Conservation (phyloP, 2,888 invertebrate genomes). For the Drosophila paucipuncta region DNA sequence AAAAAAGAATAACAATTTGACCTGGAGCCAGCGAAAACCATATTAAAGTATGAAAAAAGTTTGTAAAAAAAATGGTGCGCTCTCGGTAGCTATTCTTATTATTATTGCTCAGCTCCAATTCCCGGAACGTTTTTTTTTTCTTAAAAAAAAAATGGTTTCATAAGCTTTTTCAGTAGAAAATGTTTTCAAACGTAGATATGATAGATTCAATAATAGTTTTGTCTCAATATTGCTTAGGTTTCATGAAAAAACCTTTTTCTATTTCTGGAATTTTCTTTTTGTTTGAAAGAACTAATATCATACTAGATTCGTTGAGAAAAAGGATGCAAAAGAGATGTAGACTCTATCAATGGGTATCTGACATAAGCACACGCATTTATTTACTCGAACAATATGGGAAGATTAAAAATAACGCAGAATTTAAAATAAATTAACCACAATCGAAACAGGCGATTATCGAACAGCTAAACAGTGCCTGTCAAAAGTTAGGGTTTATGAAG, state of each 20-base stretch:
- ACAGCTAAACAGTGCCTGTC: neutral
- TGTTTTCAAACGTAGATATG: neutral
- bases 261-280: neutral
- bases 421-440: neutral
- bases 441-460: neutral
- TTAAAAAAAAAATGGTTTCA: neutral
- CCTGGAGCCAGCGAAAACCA: neutral
- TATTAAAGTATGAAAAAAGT: neutral
- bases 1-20: neutral
- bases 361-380: conserved; percentile 5
- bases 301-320: neutral
- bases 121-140: too few species aligned
- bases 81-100: neutral
- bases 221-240: neutral
- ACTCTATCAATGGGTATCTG: neutral
- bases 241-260: neutral
- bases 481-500: conserved; percentile 1
- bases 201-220: neutral
- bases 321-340: neutral
- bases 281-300: neutral
- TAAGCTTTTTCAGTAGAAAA: neutral
- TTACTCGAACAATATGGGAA: neutral
- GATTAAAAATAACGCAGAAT: neutral
- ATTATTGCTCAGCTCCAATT: neutral
- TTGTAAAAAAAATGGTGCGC: neutral